phyloP scores from a whole-genome alignment of 2,888 invertebrate genomes.

The Synergus gifuensis region DNA sequence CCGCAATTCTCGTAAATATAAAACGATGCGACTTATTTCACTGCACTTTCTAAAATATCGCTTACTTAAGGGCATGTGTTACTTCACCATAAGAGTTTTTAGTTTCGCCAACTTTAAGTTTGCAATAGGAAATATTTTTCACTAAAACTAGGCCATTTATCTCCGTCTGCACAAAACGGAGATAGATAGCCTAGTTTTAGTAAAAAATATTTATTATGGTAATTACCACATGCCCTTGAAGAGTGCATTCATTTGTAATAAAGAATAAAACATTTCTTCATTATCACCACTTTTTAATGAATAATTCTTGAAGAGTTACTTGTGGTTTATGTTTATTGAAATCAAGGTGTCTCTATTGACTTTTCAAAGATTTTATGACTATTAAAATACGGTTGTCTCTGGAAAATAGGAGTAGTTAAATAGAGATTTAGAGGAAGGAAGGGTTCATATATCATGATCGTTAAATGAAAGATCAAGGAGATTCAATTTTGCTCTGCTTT shows the following conservation, averaged over 20 bases:
- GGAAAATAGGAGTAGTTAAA: conserved; percentile 9
- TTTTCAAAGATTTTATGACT: not conserved
- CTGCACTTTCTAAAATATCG: not conserved
- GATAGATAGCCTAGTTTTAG: too few species aligned
- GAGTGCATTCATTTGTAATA: too few species aligned
- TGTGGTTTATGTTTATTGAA: not conserved
- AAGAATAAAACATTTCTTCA: not conserved
- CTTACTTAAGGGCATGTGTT: not conserved
- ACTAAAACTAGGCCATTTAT: too few species aligned
- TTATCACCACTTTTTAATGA: not conserved
- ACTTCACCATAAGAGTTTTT: too few species aligned
- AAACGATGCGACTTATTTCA: not conserved
- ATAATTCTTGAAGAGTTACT: not conserved
- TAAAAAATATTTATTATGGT: too few species aligned
- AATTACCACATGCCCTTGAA: too few species aligned
- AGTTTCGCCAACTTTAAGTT: too few species aligned
- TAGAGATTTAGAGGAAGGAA: conserved; percentile 32
- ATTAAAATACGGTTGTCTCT: not conserved
- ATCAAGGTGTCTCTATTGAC: not conserved
- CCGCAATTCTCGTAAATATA: not conserved
- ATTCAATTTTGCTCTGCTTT: conserved; percentile 36
- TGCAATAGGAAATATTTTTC: too few species aligned
- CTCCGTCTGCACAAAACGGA: too few species aligned
- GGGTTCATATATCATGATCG: conserved; percentile 28
- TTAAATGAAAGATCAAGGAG: conserved; percentile 5